A percentile compares a stretch with the other conserved stretches of the same genome.
Evolutionary conservation across 2,888 invertebrate species (phyloP).

Genomic region (Drosophila nigricruria): DNA sequence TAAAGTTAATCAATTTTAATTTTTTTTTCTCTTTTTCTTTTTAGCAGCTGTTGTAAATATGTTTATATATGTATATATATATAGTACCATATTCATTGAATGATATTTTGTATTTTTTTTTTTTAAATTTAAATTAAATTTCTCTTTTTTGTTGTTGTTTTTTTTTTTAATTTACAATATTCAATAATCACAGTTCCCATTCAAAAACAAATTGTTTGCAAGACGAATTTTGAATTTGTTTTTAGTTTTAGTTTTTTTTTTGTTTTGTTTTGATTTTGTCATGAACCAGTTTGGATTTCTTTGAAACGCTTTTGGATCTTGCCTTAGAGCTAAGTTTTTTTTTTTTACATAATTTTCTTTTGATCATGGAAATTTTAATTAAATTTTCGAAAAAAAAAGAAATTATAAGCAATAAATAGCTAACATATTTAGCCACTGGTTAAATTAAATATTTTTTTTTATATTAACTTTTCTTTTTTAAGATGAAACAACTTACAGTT

Average conservation of each 20-base stretch:
- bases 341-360: conserved; percentile 26
- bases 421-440: conserved; percentile 17
- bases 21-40: conserved; percentile 19
- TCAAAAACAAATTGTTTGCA: conserved; percentile 64
- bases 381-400: conserved; percentile 30
- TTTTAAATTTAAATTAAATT: conserved; percentile 28
- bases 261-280: conserved; percentile 30
- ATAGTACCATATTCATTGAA: conserved; percentile 69
- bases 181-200: conserved; percentile 81
- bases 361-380: conserved; percentile 25
- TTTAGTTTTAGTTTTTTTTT: conserved; percentile 10
- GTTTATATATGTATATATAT: conserved; percentile 44
- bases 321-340: conserved; percentile 36
- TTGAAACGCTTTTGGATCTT: conserved; percentile 72
- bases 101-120: conserved; percentile 46
- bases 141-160: conserved; percentile 33
- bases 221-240: conserved; percentile 68
- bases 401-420: conserved; percentile 18
- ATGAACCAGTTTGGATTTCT: conserved; percentile 47
- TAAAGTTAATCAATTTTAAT: conserved; percentile 19
- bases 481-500: conserved; percentile 32
- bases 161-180: conserved; percentile 64
- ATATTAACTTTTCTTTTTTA: neutral
- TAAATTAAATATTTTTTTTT: conserved; percentile 1
- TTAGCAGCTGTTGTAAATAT: conserved; percentile 56